Percentiles rank a stretch among this genome's conserved stretches.
Evolutionary conservation across 1,140 invertebrate genomes (phyloP).

Genomic region (Bombus pyrosoma): DNA sequence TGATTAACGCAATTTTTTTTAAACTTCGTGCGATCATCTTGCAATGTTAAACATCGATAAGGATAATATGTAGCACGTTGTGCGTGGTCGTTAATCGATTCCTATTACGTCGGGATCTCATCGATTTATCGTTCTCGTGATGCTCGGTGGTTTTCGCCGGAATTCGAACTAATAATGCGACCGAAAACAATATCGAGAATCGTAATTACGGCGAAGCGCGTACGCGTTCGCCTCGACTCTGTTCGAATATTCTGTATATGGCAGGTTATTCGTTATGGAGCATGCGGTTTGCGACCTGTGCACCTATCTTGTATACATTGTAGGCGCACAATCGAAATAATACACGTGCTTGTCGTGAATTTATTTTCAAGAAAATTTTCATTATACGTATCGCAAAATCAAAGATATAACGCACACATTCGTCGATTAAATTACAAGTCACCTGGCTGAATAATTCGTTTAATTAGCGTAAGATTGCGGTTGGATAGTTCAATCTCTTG

Average conservation of each 20-base stretch:
- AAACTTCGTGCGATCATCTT: not conserved
- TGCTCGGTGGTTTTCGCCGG: conserved; percentile 32
- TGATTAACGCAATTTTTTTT: too few species aligned
- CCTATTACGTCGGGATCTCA: not conserved
- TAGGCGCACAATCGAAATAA: not conserved
- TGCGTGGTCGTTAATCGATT: too few species aligned
- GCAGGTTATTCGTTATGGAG: conserved; percentile 58
- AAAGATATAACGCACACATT: too few species aligned
- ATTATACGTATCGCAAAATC: too few species aligned
- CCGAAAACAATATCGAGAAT: conserved; percentile 63
- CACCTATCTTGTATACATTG: not conserved
- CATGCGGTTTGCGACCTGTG: conserved; percentile 47
- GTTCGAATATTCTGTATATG: conserved; percentile 12
- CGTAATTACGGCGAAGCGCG: conserved; percentile 58
- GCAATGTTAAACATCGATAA: not conserved
- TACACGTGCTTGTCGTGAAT: not conserved
- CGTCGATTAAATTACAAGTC: too few species aligned
- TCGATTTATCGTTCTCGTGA: conserved; percentile 20
- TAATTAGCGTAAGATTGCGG: not conserved
- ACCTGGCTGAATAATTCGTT: not conserved
- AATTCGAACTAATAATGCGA: conserved; percentile 63
- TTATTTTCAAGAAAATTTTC: not conserved
- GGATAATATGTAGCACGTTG: not conserved
- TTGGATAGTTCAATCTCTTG: not conserved
- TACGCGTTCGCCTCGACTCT: conserved; percentile 4